phyloP scores from a whole-genome alignment of 2,797 vertebrate genomes.

The Margarornis squamiger region DNA sequence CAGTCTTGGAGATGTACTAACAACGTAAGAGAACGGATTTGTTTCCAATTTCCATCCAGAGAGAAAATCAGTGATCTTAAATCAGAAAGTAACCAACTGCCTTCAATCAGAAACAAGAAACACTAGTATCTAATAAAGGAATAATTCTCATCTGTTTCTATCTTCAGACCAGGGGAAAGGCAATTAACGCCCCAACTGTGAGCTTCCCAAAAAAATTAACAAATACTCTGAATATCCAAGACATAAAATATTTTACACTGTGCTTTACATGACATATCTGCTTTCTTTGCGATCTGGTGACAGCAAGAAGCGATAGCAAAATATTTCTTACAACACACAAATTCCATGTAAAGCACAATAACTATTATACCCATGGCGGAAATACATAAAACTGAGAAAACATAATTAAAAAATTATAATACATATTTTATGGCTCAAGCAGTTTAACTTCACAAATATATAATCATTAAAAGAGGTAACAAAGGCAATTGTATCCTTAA shows the following conservation, averaged over 20 bases:
- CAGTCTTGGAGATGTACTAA: background rate
- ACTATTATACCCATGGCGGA: background rate
- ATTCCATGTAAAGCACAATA: background rate
- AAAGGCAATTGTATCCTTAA: background rate
- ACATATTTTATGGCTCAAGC: background rate
- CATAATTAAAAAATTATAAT: background rate
- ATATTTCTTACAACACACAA: background rate
- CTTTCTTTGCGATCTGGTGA: background rate
- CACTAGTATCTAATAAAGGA: background rate
- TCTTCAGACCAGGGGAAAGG: background rate
- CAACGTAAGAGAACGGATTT: background rate
- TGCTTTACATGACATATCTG: background rate
- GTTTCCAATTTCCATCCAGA: background rate
- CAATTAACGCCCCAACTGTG: background rate
- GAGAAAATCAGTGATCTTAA: background rate
- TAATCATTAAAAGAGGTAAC: background rate
- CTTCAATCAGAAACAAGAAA: background rate
- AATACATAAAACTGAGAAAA: background rate
- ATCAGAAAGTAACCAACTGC: background rate
- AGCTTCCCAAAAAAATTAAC: background rate
- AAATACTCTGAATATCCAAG: background rate
- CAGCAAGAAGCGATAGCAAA: background rate
- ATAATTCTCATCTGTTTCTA: background rate
- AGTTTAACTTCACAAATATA: background rate
- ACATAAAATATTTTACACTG: background rate